Evolutionary conservation across 2,113 vertebrate species (phyloP).

Genomic region (Cromileptes altivelis): DNA sequence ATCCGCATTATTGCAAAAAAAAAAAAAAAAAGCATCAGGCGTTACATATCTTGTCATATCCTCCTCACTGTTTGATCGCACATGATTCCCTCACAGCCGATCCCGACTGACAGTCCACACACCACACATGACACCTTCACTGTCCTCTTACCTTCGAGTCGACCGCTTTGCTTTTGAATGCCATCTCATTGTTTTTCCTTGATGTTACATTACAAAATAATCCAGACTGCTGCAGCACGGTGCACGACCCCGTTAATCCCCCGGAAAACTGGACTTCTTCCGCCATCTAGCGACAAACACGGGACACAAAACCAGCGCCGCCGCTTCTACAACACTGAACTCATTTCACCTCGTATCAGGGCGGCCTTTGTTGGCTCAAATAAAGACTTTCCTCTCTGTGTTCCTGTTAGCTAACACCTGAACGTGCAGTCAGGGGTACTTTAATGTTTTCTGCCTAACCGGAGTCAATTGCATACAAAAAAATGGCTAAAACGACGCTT

Average conservation of each 20-base stretch:
- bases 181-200: constrained; percentile 78
- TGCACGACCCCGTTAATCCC: constrained; percentile 59
- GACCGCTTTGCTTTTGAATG: constrained; percentile 80
- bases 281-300: constrained; percentile 69
- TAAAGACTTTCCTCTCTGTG: not conserved
- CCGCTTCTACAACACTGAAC: constrained; percentile 50
- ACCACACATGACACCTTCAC: not conserved
- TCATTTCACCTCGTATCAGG: constrained; percentile 60
- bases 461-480: not conserved
- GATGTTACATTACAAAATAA: constrained; percentile 45
- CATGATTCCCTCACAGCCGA: constrained; percentile 20
- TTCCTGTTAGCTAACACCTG: not conserved
- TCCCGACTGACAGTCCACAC: not conserved
- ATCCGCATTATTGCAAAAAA: not conserved
- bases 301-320: constrained; percentile 8
- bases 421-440: accelerated
- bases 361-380: constrained; percentile 59
- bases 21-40: not conserved
- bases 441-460: not conserved
- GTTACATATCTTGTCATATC: not conserved
- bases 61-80: not conserved
- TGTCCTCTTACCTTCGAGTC: constrained; percentile 79
- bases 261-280: constrained; percentile 23
- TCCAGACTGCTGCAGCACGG: constrained; percentile 37
- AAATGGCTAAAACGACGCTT: too few relatives aligned